Conservation (phyloP, 1,140 invertebrate species). For the Trissolcus basalis region DNA sequence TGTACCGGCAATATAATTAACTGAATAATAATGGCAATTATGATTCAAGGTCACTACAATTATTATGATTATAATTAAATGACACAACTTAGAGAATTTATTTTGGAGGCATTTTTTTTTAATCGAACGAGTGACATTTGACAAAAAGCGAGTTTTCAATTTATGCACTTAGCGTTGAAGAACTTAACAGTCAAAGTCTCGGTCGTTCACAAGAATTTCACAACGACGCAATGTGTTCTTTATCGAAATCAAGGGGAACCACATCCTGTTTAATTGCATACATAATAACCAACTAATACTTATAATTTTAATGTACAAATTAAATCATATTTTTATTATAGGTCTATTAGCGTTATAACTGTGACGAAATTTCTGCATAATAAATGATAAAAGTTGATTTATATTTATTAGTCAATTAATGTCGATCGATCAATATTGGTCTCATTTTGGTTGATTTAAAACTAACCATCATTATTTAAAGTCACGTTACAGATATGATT, state of each 20-base stretch:
- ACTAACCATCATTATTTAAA: no score
- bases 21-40: slow-evolving; percentile 1
- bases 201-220: slow-evolving; percentile 44
- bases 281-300: slow-evolving; percentile 21
- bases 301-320: slow-evolving; percentile 37
- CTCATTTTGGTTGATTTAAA: no score
- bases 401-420: neutral
- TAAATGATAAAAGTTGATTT: slow-evolving; percentile 15
- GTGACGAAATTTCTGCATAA: slow-evolving; percentile 23
- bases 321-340: slow-evolving; percentile 38
- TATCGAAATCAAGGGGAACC: slow-evolving; percentile 51
- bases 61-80: neutral
- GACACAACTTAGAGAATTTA: no score
- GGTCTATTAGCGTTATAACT: slow-evolving; percentile 16
- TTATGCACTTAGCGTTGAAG: neutral
- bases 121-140: neutral
- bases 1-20: slow-evolving; percentile 5
- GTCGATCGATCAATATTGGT: no score
- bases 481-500: no score
- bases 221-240: slow-evolving; percentile 24
- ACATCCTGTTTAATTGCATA: slow-evolving; percentile 47
- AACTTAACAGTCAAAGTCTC: slow-evolving; percentile 51
- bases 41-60: neutral
- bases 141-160: neutral
- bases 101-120: no score